These are phyloP conservation scores for Hemithea aestivaria DNA, from an alignment of 2,888 invertebrate genomes.

Conservation along the genomic window DNA sequence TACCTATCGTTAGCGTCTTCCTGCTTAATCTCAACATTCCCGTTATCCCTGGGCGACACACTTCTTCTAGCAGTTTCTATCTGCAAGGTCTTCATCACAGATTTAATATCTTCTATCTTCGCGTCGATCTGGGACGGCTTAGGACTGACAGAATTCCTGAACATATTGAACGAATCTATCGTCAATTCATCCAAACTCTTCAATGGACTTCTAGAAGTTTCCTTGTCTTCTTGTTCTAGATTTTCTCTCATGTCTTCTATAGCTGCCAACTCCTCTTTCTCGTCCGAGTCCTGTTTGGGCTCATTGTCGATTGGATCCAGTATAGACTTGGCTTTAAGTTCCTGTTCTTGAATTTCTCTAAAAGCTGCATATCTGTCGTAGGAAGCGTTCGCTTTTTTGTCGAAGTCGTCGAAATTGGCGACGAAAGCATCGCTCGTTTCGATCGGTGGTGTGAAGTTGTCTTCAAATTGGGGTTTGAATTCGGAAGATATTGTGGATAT, in stretches of 20 bases:
- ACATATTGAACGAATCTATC: constrained; percentile 65
- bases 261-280: constrained; percentile 55
- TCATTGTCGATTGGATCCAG: constrained; percentile 51
- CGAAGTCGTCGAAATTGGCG: constrained; percentile 83
- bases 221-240: constrained; percentile 49
- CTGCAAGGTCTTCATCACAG: constrained; percentile 67
- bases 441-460: constrained; percentile 75
- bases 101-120: constrained; percentile 70
- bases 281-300: constrained; percentile 60
- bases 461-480: constrained; percentile 81
- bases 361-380: constrained; percentile 94
- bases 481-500: constrained; percentile 32
- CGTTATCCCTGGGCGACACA: constrained; percentile 71
- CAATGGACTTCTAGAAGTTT: constrained; percentile 55
- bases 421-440: constrained; percentile 77
- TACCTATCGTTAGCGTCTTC: constrained; percentile 78
- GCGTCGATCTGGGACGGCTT: constrained; percentile 65
- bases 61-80: constrained; percentile 59
- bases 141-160: constrained; percentile 65
- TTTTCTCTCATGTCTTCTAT: constrained; percentile 54
- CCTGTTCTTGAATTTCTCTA: constrained; percentile 90
- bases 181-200: constrained; percentile 65
- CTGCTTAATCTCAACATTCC: constrained; percentile 54
- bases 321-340: constrained; percentile 74
- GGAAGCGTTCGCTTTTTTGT: constrained; percentile 73